Base-by-base conservation (phyloP, 2,888 invertebrate genomes). In the Panopea generosa region DNA sequence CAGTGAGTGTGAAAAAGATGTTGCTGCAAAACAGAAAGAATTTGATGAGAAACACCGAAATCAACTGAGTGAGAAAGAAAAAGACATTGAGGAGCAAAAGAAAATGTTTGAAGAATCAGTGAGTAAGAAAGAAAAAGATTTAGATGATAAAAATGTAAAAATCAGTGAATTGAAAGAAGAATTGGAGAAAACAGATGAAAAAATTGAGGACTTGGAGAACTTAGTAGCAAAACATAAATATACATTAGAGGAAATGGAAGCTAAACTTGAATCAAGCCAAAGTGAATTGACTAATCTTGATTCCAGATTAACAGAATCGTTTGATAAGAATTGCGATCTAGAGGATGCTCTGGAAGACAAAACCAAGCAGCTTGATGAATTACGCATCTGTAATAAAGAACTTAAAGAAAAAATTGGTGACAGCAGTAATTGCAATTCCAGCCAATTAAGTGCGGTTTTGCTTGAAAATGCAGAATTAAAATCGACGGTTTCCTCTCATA, bases 401-500 rank as follows among this genome's bases (percentile, higher is more conserved):
- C 24, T 68, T 20, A 71, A 69, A 61, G 26, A 56, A 14, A 43
- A 66, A 40, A 24, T 53, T 33, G 61, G 61, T 16, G 65, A 56
- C 38, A 61, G 57, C 11, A 60, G 50, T 45, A 22, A 49, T 11
- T 43, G 43, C 53, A 11, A 62, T 38, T 1, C 50, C 33, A 40
- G 61, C 18, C 68, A 75, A 55, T 61, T 84, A 16, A 72, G 62
- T 56, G 76, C 77, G 18, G 74, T 82, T 9, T 63, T 75, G n/a
- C n/a, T 82, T 24, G 73, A 84, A 63, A 75, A 84, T 20, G 82
- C 84, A 16, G 85, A 86, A 52, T 68, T 86, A 43, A 83, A 84
- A 53, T 85, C 84, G 14, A 53, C 72, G 20, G 62, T 84, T 16
- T 81, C 85, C 67, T 84, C 80, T 66, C 77, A 84, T 33, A 79